Base-by-base conservation (phyloP, 2,113 vertebrate species). In the Sphaerodactylus townsendi region DNA sequence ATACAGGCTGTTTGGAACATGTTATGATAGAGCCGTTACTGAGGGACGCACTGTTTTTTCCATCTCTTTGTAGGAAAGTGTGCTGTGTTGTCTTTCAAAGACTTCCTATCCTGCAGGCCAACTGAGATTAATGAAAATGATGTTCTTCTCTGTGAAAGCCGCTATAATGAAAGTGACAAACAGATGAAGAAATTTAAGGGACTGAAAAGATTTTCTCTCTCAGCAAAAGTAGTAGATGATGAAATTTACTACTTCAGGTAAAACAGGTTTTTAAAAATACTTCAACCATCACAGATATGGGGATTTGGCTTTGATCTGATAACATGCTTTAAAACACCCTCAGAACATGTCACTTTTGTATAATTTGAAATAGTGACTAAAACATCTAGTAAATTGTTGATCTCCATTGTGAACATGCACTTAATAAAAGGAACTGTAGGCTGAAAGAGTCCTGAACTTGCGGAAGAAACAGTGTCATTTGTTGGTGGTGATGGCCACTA, bases 141-240 rank as follows among this genome's bases (percentile, higher is more conserved):
- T 1, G 95, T 99, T 88, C 93, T 99, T 21, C 97, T 99, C 59
- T 99, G 99, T 78, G 99, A 99, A 95, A 99, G 99, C 86, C 99
- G 99, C 91, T 99, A 99, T 95, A 99, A 99, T 1, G 99, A 99
- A 88, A 99, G 97, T 1, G 99, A 99, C 94, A 99, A 98, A 86
- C 98, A 99, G 79, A 99, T 99, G 98, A 99, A 99, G 95, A 99
- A 98, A 86, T 99, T 99, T 87, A 99, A 99, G 91, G 99, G 99
- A 37, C 93, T 99, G 33, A 99, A 99, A 94, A 98, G 99, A 81
- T 99, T 99, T 93, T 99, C 98, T 25, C 96, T 99, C 15, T 99
- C 98, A 85, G 98, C 97, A 8, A 99, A 99, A 96, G 98, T 99
- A 86, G 97, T 99, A 82, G 99, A 99, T 92, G 99, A 99, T 88